Evolutionary conservation across 2,888 invertebrate genomes (phyloP).

Genomic region (Deroplatys truncata): DNA sequence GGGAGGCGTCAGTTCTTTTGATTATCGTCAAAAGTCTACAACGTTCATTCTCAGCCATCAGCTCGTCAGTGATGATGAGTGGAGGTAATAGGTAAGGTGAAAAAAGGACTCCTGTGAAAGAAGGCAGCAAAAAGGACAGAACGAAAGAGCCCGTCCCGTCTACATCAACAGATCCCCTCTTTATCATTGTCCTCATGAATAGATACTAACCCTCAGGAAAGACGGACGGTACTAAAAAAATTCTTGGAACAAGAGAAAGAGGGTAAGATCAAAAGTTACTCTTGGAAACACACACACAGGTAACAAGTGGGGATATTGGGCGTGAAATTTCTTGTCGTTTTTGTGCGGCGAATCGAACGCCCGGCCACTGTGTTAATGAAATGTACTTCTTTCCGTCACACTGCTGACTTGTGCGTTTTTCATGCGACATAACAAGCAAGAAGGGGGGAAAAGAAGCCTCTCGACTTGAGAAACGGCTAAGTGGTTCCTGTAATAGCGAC

Average conservation of each 20-base stretch:
- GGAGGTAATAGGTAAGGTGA: not conserved
- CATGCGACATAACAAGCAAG: not conserved
- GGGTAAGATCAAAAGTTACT: not conserved
- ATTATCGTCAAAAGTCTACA: not conserved
- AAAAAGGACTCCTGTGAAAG: not conserved
- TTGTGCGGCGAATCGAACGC: not conserved
- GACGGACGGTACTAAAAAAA: not conserved
- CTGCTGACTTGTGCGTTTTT: not conserved
- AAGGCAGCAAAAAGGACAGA: not conserved
- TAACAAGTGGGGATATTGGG: constrained; percentile 20
- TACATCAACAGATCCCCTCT: not conserved
- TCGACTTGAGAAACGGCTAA: not conserved
- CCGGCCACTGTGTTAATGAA: not conserved
- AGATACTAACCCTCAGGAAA: not conserved
- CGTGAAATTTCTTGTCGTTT: constrained; percentile 27
- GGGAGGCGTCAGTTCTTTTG: not conserved
- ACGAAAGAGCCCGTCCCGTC: not conserved
- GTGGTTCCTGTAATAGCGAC: not conserved
- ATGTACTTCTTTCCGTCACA: not conserved
- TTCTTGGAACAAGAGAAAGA: not conserved
- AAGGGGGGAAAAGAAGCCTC: not conserved
- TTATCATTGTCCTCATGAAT: constrained; percentile 7
- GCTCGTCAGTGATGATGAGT: not conserved
- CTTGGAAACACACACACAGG: not conserved
- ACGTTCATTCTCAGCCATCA: not conserved